phyloP scores from a whole-genome alignment of 2,888 invertebrate species.

The Iselma pallidipennis region DNA sequence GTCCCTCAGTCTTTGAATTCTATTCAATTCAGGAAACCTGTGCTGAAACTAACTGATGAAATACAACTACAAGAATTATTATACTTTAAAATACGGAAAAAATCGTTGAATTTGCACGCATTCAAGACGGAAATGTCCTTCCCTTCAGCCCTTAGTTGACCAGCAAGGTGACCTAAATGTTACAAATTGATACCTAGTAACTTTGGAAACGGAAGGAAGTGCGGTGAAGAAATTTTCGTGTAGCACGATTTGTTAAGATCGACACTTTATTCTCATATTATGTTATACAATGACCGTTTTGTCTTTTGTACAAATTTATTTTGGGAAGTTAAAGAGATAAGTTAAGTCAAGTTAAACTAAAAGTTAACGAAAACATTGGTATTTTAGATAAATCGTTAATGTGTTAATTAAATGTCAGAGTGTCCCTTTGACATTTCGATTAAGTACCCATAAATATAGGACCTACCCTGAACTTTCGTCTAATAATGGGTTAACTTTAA shows the following conservation, averaged over 20 bases:
- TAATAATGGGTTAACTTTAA: slow-evolving; percentile 11
- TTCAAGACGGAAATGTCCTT: background rate
- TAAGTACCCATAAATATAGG: slow-evolving; percentile 15
- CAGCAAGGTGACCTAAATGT: background rate
- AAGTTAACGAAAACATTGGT: background rate
- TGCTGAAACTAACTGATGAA: no score
- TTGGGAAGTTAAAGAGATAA: no score
- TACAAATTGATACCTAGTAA: background rate
- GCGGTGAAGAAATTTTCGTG: background rate
- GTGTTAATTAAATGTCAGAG: slow-evolving; percentile 23
- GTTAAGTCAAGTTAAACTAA: no score
- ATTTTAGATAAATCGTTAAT: slow-evolving; percentile 14
- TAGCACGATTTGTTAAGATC: background rate
- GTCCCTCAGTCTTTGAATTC: no score
- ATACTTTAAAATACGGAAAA: no score
- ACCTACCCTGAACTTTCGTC: slow-evolving; percentile 19
- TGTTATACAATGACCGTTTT: no score
- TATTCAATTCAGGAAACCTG: background rate
- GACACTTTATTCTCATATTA: background rate
- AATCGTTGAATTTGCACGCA: background rate
- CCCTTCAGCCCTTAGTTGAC: background rate
- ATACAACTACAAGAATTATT: no score
- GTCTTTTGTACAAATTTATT: no score
- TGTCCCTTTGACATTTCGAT: slow-evolving; percentile 6
- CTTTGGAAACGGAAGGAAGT: background rate